Evolutionary conservation across 1,140 invertebrate species (phyloP).

Genomic region (Paraescarpia echinospica): DNA sequence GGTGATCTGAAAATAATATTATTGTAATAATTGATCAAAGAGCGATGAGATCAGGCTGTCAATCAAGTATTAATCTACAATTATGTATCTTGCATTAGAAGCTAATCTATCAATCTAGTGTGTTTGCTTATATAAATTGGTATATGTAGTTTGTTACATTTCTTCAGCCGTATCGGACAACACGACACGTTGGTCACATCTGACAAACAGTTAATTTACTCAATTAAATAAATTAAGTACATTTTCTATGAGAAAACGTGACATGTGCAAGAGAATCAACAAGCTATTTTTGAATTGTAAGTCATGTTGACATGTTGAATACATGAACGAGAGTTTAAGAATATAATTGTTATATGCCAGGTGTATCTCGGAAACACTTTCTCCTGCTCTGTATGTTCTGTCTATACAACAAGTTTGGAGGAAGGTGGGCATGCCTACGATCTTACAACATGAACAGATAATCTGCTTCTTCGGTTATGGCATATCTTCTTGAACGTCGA

Average conservation of each 20-base stretch:
- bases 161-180: no score
- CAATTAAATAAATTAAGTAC: no score
- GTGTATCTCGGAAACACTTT: neutral
- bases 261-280: no score
- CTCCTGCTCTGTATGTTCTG: neutral
- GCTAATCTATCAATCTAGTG: neutral
- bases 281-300: neutral
- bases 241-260: no score
- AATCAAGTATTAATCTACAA: neutral
- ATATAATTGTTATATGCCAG: no score
- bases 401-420: no score
- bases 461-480: no score
- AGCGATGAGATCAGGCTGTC: neutral
- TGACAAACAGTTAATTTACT: no score
- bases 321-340: neutral
- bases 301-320: neutral
- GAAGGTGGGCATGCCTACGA: no score
- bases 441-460: no score
- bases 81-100: neutral
- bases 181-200: no score
- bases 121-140: neutral
- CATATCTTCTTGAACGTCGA: no score
- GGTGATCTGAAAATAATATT: neutral
- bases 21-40: neutral
- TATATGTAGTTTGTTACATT: neutral